Evolutionary conservation across 2,113 vertebrate genomes (phyloP), one percentile per base, ranked within the genome.

Genomic region (Eudyptes chrysolophus): DNA sequence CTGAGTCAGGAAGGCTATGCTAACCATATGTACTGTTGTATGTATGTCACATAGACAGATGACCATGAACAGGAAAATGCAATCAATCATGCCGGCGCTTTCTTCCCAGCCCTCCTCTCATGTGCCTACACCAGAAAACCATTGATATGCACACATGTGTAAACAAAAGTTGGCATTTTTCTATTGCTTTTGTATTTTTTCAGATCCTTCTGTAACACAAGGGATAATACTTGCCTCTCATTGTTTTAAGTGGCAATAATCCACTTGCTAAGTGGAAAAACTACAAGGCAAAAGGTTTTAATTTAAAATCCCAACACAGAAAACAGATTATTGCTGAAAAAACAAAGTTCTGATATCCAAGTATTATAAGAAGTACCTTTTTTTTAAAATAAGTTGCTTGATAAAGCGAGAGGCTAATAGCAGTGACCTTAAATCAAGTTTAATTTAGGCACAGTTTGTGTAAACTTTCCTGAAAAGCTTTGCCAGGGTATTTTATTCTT

Each of bases 191-290:
- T 71, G 30, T 69, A 48, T 80, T 94, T 87, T 94, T 82, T 29
- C 61, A 69, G 66, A 54, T 60, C 38, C 13, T 83, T 93, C 40
- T 66, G 25, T 69, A 85, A 49, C 57, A 69, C 26, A 38, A 79
- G 58, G 58, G 54, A 74, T 65, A 91, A 65, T 52, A 79, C 8
- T 92, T 49, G 27, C 36, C 44, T 44, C 14, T 66, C 57, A 38
- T 38, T 96, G 74, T 93, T 97, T 91, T 80, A 87, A 87, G 46
- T 89, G 81, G 81, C 89, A 95, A 51, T 54, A 94, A 87, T 91
- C 81, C 87, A 92, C 81, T 87, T 80, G 70, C 64, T 96, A 77
- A 89, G 74, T 72, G 82, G 81, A 94, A 97, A 85, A 81, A 72
- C 22, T 92, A 66, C 34, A 66, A 48, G 22, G 5, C 27, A 52